A percentile compares a stretch with the other conserved stretches of the same genome.
These are phyloP conservation scores for Pollenia angustigena DNA, from an alignment of 2,888 invertebrate species.

Conservation along the genomic window DNA sequence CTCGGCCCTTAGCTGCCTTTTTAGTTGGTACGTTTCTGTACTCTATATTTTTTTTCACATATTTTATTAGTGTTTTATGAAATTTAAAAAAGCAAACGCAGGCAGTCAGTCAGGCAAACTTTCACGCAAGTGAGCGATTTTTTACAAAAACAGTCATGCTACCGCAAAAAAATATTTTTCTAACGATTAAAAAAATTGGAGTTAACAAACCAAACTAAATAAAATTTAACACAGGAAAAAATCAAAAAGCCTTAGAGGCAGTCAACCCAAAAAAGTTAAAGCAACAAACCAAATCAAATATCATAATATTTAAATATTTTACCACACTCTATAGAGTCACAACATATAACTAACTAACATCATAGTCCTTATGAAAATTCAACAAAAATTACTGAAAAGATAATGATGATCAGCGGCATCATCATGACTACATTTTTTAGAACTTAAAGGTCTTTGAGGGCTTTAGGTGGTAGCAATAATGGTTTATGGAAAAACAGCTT, in stretches of 20 bases:
- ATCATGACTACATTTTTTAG: not conserved
- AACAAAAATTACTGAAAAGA: slow-evolving; percentile 20
- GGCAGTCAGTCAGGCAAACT: slow-evolving; percentile 50
- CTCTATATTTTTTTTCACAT: slow-evolving; percentile 31
- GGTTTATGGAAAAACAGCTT: slow-evolving; percentile 39
- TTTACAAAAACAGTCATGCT: slow-evolving; percentile 21
- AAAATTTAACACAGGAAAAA: slow-evolving; percentile 11
- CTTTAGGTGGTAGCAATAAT: slow-evolving; percentile 39
- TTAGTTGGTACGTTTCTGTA: slow-evolving; percentile 17
- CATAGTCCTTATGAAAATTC: slow-evolving; percentile 4
- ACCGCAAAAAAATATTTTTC: slow-evolving; percentile 13
- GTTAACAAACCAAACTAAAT: slow-evolving; percentile 61
- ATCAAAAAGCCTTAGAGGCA: slow-evolving; percentile 46
- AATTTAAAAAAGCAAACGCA: slow-evolving; percentile 59
- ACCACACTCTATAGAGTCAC: slow-evolving; percentile 2
- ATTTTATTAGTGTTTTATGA: slow-evolving; percentile 68
- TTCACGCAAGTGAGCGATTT: slow-evolving; percentile 68
- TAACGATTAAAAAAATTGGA: slow-evolving; percentile 49
- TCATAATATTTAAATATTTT: slow-evolving; percentile 28
- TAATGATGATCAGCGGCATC: slow-evolving; percentile 11
- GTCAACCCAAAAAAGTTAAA: slow-evolving; percentile 34
- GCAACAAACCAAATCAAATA: slow-evolving; percentile 52
- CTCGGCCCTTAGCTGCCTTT: slow-evolving; percentile 11
- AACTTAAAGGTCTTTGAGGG: slow-evolving; percentile 37
- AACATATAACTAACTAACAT: not conserved